Base-by-base conservation (phyloP, 2,797 vertebrate species). In the Knipowitschia caucasica region DNA sequence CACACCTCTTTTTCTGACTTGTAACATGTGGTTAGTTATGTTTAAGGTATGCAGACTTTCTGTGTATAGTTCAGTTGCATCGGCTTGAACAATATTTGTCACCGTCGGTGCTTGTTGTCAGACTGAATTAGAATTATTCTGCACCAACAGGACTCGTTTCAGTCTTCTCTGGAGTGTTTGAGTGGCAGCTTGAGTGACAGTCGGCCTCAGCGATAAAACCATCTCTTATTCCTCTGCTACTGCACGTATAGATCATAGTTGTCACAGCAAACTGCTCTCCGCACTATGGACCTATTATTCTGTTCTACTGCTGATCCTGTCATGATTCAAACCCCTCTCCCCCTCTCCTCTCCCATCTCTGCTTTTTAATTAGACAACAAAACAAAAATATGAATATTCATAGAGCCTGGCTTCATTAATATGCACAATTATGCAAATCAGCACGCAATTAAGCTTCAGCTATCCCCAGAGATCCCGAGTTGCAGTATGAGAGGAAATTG, bases 351-450 rank as follows among this genome's bases (percentile, higher is more conserved):
- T 67, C 75, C 65, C 63, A 59, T 67, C 79, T 81, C 74, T 53
- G 68, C 71, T 87, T 93, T 94, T 91, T 93, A 89, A 93, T 95
- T 93, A 91, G 91, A 91, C 94, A 94, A 94, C 89, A 94, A 92
- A 94, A 93, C 89, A 91, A 92, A 94, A 71, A 40, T 81, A 93
- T 93, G 94, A 94, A 96, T 98, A 97, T 98, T 94, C 92, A 95
- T 94, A 86, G 86, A 80, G 63, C 30, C 3, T 12, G 46, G 59
- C 1, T 72, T 85, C 90, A 93, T 96, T 98, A 94, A 95, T 97
- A 97, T 97, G 93, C 93, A 94, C 88, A 92, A 92, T 94, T 92
- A 95, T 98, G 94, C 88, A 98, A 95, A 98, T 95, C 70, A 91
- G 89, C 53, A 71, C 80, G 79, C 92, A 93, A 93, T 98, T 98